Evolutionary conservation across 2,113 vertebrate genomes (phyloP).

Genomic region (Atlantisia rogersi): DNA sequence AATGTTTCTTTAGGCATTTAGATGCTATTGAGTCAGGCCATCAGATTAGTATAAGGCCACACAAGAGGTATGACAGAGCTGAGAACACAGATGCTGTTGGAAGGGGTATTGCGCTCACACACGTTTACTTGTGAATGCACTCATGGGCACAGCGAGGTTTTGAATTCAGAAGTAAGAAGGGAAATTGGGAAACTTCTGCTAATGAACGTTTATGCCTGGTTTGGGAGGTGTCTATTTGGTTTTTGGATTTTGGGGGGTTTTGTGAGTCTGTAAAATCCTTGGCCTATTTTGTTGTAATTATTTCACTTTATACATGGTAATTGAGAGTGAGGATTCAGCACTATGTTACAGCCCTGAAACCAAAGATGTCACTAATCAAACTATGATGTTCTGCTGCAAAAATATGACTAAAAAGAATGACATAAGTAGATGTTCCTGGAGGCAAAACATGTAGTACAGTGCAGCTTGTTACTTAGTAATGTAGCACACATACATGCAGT

Average conservation of each 20-base stretch:
- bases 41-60: neutral
- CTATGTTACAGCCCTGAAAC: neutral
- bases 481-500: neutral
- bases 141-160: neutral
- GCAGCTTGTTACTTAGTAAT: constrained; percentile 44
- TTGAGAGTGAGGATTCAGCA: neutral
- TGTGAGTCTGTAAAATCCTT: neutral
- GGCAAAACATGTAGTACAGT: constrained; percentile 48
- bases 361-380: neutral
- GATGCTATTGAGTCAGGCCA: neutral
- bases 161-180: neutral
- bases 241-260: neutral
- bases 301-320: neutral
- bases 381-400: constrained; percentile 19
- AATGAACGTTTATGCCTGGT: neutral
- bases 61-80: neutral
- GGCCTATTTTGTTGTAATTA: neutral
- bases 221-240: neutral
- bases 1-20: neutral
- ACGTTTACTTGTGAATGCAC: neutral
- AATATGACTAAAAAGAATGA: neutral
- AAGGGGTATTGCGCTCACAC: neutral
- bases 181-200: neutral
- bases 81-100: neutral
- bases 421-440: constrained; percentile 30